A percentile compares a stretch with the other conserved stretches of the same genome.
These are phyloP conservation scores for Mythimna loreyi DNA, from an alignment of 2,888 invertebrate genomes.

Conservation along the genomic window DNA sequence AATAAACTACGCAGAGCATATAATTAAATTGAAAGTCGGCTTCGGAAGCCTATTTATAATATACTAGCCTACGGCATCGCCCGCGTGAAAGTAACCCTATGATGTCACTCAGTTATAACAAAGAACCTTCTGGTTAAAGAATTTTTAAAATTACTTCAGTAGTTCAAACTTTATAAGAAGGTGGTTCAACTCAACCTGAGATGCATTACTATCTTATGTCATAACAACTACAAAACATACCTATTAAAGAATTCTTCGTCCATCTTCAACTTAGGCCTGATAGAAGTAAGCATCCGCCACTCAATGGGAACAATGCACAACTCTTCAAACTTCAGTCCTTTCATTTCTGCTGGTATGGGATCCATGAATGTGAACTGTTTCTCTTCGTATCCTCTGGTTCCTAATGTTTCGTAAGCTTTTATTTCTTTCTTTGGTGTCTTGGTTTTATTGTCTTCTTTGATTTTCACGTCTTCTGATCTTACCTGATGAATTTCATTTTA, in stretches of 20 bases:
- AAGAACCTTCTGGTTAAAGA: too few relatives aligned
- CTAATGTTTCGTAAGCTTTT: constrained; percentile 92
- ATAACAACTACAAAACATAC: constrained; percentile 74
- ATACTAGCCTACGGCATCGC: too few relatives aligned
- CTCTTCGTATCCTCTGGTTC: constrained; percentile 91
- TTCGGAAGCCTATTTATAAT: background rate
- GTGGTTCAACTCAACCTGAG: background rate
- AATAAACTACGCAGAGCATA: background rate
- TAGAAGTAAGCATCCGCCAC: constrained; percentile 98
- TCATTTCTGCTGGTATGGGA: constrained; percentile 96
- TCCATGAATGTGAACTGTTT: constrained; percentile 91
- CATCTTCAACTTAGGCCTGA: constrained; percentile 95
- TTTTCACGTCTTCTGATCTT: constrained; percentile 94
- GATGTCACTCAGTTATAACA: too few relatives aligned
- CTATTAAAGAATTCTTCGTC: constrained; percentile 97
- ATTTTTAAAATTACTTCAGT: too few relatives aligned
- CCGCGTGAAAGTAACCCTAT: too few relatives aligned
- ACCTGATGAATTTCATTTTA: constrained; percentile 85
- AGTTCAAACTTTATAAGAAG: background rate
- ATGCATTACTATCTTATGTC: background rate
- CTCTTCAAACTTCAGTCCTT: constrained; percentile 93
- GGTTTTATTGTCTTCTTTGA: constrained; percentile 94
- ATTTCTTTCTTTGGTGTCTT: constrained; percentile 94
- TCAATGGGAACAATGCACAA: constrained; percentile 96
- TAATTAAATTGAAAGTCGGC: background rate